Base-by-base conservation (phyloP, 2,797 vertebrate species). In the Cichlasoma orientale region DNA sequence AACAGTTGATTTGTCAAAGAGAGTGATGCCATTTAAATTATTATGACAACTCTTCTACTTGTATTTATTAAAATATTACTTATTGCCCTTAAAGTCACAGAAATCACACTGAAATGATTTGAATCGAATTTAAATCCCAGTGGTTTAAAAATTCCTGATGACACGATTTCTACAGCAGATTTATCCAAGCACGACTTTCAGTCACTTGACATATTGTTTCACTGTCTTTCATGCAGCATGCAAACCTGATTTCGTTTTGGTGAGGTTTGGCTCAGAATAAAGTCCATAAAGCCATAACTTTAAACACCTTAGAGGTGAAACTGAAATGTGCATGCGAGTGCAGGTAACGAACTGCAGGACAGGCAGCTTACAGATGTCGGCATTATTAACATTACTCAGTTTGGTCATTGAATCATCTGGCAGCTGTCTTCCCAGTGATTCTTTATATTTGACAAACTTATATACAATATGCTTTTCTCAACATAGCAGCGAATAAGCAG, bases 401-500 rank as follows among this genome's bases (percentile, higher is more conserved):
- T 84, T 56, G 75, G 66, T 79, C 80, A 72, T 59, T 58, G 54
- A 55, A 19, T 80, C 11, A 27, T 72, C 44, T 1, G 13, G 59
- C 53, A 44, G 68, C 56, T 25, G 44, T 66, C 47, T 69, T 54
- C 4, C 16, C 74, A 82, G 71, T 77, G 74, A 56, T 56, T 74
- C 52, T 53, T 63, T 10, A 75, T 76, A 56, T 57, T 33, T 72
- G 14, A 86, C 59, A 57, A 38, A 58, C 19, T 25, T 72, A 71
- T 78, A 23, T 59, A 88, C n/a, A 82, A 72, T 70, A 79, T 86
- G 74, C 72, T 77, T 80, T 77, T 80, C 57, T 85, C 59, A 72
- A 16, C 41, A 66, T 29, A 90, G 85, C 86, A 91, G 86, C 87
- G 27, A 72, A 74, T 57, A 75, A 82, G 75, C 86, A 92, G 82